A percentile compares a stretch with the other conserved stretches of the same genome.
Conservation (phyloP, 2,113 vertebrate genomes). For the Marmota monax region DNA sequence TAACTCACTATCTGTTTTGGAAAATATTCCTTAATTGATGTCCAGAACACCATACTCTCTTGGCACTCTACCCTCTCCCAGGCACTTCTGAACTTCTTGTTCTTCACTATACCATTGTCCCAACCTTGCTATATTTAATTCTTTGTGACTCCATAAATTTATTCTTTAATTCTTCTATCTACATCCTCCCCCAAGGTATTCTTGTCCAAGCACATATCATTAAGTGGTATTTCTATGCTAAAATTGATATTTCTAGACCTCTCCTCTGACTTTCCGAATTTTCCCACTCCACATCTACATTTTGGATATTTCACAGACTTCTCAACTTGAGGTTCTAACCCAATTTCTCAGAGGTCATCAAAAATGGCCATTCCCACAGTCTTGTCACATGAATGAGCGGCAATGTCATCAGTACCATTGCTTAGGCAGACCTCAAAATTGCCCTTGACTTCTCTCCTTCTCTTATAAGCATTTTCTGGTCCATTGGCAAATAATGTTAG, state of each 20-base stretch:
- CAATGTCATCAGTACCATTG: no score
- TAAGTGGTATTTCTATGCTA: not conserved
- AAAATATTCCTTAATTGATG: not conserved
- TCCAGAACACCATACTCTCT: not conserved
- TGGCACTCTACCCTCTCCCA: not conserved
- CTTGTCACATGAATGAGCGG: fast-evolving
- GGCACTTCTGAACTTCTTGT: not conserved
- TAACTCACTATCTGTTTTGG: not conserved
- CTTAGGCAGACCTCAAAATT: not conserved
- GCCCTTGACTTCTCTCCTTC: not conserved
- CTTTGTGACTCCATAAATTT: not conserved
- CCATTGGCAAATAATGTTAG: not conserved
- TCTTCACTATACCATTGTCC: not conserved
- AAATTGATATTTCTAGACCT: not conserved
- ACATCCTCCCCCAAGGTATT: not conserved
- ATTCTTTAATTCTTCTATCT: not conserved
- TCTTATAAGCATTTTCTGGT: not conserved
- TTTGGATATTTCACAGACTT: not conserved
- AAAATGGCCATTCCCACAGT: not conserved
- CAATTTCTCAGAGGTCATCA: not conserved
- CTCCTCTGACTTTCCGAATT: not conserved
- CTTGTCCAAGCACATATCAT: not conserved
- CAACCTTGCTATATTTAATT: not conserved
- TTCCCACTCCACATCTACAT: not conserved
- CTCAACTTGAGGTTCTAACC: not conserved